Base-by-base conservation (phyloP, 1,140 invertebrate species). In the Hyles vespertilio region DNA sequence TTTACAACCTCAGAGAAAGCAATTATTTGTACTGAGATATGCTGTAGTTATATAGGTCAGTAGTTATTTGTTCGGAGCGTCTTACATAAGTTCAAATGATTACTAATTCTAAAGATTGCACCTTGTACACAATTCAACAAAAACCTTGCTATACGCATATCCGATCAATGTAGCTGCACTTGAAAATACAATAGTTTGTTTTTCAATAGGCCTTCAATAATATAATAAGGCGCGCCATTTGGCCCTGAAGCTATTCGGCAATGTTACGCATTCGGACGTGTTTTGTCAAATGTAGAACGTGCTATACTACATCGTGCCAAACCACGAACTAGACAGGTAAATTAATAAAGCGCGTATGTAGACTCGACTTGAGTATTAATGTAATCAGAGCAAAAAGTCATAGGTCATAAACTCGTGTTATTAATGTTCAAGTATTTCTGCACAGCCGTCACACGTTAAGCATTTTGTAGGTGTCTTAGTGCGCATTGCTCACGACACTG, bases 401-500 rank as follows among this genome's bases (percentile, higher is more conserved):
- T 52, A 47, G 45, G 55, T 40, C 36, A 1, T 57, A 51, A 51
- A 61, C 10, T 34, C 22, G 33, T 22, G 32, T 53, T 56, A 63
- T 63, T 58, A 63, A 63, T 58, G 61, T 53, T 51, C 33, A 12
- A 46, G 53, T 46, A 47, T 45, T 44, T 52, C 48, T 52, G 36
- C 12, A 51, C 47, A 56, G 3, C 44, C 33, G 47, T 50, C 40
- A 34, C 33, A 47, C 33, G 12, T 12, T 36, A 10, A 51, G 34
- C 43, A 56, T 61, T 56, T 50, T 56, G 32, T 33, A 62, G 55
- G 58, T 58, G 59, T 52, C 64, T 66, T 54, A 59, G 63, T 54
- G 64, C 66, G 53, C 51, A 63, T 70, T 63, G 58, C 52, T 70
- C 67, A 67, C 62, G 56, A 46, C 50, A 63, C 46, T 58, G 58